Base-by-base conservation (phyloP, 2,113 vertebrate genomes). In the Heterochromis multidens region DNA sequence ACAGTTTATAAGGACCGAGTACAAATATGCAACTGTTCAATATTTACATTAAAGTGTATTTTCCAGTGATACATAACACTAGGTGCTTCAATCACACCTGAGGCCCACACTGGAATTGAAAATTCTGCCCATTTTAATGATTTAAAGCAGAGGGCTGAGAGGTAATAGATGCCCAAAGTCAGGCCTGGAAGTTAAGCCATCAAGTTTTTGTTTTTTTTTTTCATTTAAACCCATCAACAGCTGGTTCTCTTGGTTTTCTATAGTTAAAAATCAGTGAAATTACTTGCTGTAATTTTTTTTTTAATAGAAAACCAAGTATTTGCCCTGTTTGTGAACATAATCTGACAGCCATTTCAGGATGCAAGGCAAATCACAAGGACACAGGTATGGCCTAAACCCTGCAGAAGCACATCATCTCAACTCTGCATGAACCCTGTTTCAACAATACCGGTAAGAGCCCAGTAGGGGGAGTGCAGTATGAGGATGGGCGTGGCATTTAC, bases 401-500 rank as follows among this genome's bases (percentile, higher is more conserved):
- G 59, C 61, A 88, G 23, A 10, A 63, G 29, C 67, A 25, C 63
- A 80, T 29, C 1, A 67, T 6, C 62, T 60, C 63, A 87, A 83
- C 88, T 83, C 81, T 85, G 81, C 12, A 5, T 93, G 81, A 88
- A 87, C 80, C 78, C 83, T 59, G 76, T 57, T 33, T 52, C 58
- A 35, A 77, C 81, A 93, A 86, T 92, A 84, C 82, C 1, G 25
- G 58, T 65, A 25, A 4, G 1, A 80, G 59, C 2, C 91, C 94
- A 60, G 19, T 43, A 92, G 93, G 89, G 86, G 93, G 89, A 5
- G 77, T n/a, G 25, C 79, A 37, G 33, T 3, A 60, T 19, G 7
- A 67, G 35, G 79, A 93, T 94, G 95, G 94, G 94, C 90, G 94
- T 94, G 93, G 87, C 82, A 54, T 85, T 81, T 72, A 74, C 91